Evolutionary conservation across 2,888 invertebrate species (phyloP), one percentile per base, ranked within the genome.

Genomic region (Acronicta aceris): DNA sequence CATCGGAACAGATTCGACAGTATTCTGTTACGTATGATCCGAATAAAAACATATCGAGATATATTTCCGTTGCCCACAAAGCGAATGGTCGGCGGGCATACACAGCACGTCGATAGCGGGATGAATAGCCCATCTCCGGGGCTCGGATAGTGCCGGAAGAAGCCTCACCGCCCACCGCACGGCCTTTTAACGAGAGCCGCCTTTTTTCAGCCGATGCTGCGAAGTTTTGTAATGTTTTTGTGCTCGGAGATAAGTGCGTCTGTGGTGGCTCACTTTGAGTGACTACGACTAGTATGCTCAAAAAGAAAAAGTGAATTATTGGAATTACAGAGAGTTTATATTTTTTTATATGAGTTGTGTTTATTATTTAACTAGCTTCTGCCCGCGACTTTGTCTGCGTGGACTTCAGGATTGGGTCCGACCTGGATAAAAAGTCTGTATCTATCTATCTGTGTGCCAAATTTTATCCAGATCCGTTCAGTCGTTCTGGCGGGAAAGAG

Each of bases 81-180:
- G 68, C 57, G 76, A 68, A 66, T 68, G 61, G 69, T 47, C 65
- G 73, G 67, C 80, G 71, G 75, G 67, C 67, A 78, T 70, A 72
- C 55, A 71, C 78, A 71, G 72, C 64, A 67, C 76, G 83, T 87
- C 89, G 85, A 90, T 89, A 81, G 84, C 60, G 76, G 78, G 84
- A 90, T 88, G 89, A 90, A 90, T 90, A 80, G 88, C 79, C 89
- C 88, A 90, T 90, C 89, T 90, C 90, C 90, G 88, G 87, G 88
- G 72, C 69, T 75, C 70, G 79, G 80, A 75, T 76, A 88, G 87
- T 87, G 87, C 89, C 89, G 90, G 90, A 90, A 87, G 85, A 66
- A 55, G 76, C 65, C 73, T 74, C 77, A 81, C 72, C 75, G 76
- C 75, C 63, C 65, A 70, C 74, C 71, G 76, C 78, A 78, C 81